These are phyloP conservation scores for Scolopax bukidnonensis DNA, from an alignment of 2,797 vertebrate species.

Conservation along the genomic window DNA sequence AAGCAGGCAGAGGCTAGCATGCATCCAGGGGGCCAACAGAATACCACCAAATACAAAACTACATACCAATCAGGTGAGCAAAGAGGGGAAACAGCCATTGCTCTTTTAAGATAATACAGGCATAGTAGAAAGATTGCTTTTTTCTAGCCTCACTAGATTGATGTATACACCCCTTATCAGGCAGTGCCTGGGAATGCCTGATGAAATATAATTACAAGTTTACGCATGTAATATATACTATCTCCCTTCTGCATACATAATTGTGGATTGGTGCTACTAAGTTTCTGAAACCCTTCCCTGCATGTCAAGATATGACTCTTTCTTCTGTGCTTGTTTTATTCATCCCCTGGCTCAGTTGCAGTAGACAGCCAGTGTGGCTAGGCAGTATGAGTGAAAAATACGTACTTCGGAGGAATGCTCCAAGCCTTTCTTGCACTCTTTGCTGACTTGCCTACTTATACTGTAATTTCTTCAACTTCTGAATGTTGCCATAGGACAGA, in stretches of 20 bases:
- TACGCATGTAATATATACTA: neutral
- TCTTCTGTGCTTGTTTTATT: conserved; percentile 17
- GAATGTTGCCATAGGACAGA: neutral
- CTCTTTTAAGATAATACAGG: neutral
- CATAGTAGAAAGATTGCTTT: neutral
- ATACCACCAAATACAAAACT: neutral
- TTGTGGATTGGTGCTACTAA: neutral
- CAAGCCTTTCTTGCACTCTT: neutral
- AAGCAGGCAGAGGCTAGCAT: neutral
- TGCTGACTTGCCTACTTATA: neutral
- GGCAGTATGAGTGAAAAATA: neutral
- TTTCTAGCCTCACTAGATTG: neutral
- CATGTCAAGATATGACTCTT: neutral
- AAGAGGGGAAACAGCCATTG: neutral
- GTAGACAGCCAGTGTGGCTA: neutral
- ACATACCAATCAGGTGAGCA: neutral
- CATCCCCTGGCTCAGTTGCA: neutral
- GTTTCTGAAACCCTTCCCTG: neutral
- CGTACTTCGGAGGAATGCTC: neutral
- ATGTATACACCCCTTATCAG: neutral
- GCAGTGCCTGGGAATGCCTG: neutral
- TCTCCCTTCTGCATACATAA: neutral
- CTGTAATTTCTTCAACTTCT: neutral
- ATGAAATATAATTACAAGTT: neutral
- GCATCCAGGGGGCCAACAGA: neutral